A percentile compares a stretch with the other conserved stretches of the same genome.
These are phyloP conservation scores for Apostichopus californicus DNA, from an alignment of 35 echinoderm and acorn worm species.

Conservation along the genomic window DNA sequence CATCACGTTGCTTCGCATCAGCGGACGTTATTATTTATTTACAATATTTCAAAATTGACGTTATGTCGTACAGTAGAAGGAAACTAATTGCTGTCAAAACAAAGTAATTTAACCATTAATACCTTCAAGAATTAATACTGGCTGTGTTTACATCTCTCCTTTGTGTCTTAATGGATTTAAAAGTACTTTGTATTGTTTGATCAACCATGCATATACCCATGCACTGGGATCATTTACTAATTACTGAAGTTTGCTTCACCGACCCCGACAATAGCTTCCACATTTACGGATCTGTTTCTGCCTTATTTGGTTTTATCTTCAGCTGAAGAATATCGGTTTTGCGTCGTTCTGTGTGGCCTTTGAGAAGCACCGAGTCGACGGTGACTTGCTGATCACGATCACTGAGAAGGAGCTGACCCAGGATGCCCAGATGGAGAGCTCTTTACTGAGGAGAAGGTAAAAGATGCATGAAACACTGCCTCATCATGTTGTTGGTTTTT, in stretches of 20 bases:
- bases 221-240: not conserved
- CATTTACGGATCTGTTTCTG: not conserved
- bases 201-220: not conserved
- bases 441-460: slow-evolving; percentile 82
- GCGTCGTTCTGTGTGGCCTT: slow-evolving; percentile 61
- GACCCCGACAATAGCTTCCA: not conserved
- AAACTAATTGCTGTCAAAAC: too few species aligned
- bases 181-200: not conserved
- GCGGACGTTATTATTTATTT: too few species aligned
- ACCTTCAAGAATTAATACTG: too few species aligned
- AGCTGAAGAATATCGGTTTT: slow-evolving; percentile 64
- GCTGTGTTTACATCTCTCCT: too few species aligned
- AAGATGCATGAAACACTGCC: not conserved
- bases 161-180: too few species aligned
- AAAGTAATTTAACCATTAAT: too few species aligned
- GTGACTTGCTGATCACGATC: slow-evolving; percentile 90
- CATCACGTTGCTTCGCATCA: too few species aligned
- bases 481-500: too few species aligned
- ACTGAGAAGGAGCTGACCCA: slow-evolving; percentile 74
- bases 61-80: too few species aligned
- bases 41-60: too few species aligned
- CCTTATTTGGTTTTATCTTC: not conserved
- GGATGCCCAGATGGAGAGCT: slow-evolving; percentile 89
- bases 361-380: slow-evolving; percentile 88
- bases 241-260: not conserved